Evolutionary conservation across 37 sponge, comb jelly and placozoan genomes (phyloP), one percentile per base, ranked within the genome.

Genomic region (Geodia barretti): DNA sequence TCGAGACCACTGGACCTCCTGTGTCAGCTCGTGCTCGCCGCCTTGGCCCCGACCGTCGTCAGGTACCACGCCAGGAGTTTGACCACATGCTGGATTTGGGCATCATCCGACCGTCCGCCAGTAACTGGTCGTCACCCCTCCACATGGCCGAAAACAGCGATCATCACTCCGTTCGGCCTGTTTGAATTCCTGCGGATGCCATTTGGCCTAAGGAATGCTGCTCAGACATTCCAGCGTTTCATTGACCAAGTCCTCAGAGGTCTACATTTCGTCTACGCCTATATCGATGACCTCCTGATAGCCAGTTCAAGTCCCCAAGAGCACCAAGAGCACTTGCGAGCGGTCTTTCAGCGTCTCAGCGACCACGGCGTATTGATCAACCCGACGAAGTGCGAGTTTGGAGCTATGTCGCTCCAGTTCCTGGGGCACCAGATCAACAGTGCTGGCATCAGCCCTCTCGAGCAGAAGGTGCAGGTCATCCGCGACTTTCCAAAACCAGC

Each of bases 91-190:
- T 89, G 5, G 73, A 90, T 35, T 83, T 85, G n/a, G 83, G 78
- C 59, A 90, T 90, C 78, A 81, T 85, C 21, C 86, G 73, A 28
- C 92, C 87, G 11, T 90, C 91, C 59, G 78, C 83, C 23, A 86
- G 86, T 60, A 19, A 37, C 62, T 90, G 87, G 91, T 63, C 91
- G 39, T 86, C 87, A 14, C 91, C 91, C 0, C 68, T 86, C 24
- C 80, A 89, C 76, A 89, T 89, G 90, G 90, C 89, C 89, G 4
- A 83, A 88, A 40, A 83, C 89, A 0, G 89, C 89, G 20, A 73
- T 89, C 33, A 79, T 30, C 47, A 89, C 90, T 31, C 82, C 86
- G 2, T 90, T 90, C 68, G 91, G 86, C 23, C 79, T 81, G 40
- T 82, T 76, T 70, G 88, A 88, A n/a, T 88, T 81, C 43, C 28